Evolutionary conservation across 2,888 invertebrate species (phyloP), one percentile per base, ranked within the genome.

Genomic region (Acleris sparsana): DNA sequence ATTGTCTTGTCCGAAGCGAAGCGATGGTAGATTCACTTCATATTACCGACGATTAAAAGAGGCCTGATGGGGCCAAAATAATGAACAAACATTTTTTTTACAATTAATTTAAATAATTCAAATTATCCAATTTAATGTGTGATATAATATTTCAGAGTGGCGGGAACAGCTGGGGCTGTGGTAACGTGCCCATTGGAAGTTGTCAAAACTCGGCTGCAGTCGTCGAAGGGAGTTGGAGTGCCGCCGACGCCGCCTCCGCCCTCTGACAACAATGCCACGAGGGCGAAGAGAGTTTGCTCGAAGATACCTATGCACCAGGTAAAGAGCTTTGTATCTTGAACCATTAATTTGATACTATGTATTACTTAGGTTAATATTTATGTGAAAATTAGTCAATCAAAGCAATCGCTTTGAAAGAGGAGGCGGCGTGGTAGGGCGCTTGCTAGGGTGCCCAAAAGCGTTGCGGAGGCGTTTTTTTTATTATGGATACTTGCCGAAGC

Each of bases 121-220:
- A 11, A n/a, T 1, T 9, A 46, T n/a, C 11, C 25, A 25, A 57
- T 46, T 16, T 59, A 59, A 33, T 29, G 13, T 18, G 48, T 16
- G 18, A 46, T 57, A 57, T 46, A 22, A 46, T 9, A 43, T 72
- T 72, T 16, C 91, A 99, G 99, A 84, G 95, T 97, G 88, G 99
- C 98, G 71, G 99, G 99, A 71, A 99, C 99, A 61, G 96, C 97
- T 55, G 99, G 99, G 62, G 99, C 99, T 18, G 97, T 99, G 73
- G 96, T 98, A 72, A 99, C 99, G 80, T 99, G 99, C 89, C 99
- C 99, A 13, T 93, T 99, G 78, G 99, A 99, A 93, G 99, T 99
- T 73, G 98, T 99, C 53, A 99, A 99, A 92, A 99, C 99, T 13
- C 95, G 99, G 33, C 94, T 99, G 73, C 99, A 99, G 88, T 99